Evolutionary conservation across 2,113 vertebrate genomes (phyloP).

Genomic region (Pituophis catenifer): DNA sequence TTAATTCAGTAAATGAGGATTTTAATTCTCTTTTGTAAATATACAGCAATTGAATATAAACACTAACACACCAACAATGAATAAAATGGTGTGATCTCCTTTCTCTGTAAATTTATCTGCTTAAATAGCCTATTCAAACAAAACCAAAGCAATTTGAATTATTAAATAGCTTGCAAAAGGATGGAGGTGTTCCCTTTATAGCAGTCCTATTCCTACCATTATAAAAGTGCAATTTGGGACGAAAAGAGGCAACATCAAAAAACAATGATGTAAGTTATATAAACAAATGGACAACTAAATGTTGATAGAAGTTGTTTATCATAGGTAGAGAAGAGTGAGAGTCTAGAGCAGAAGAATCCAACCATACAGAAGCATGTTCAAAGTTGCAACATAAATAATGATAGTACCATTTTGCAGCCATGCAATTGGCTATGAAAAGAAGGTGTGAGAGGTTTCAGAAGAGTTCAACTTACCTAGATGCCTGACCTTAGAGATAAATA

Average conservation of each 20-base stretch:
- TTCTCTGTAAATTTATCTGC: not conserved
- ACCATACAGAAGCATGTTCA: not conserved
- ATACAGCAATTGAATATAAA: not conserved
- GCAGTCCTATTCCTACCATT: not conserved
- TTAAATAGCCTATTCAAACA: not conserved
- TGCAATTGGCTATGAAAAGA: not conserved
- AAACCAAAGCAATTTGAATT: not conserved
- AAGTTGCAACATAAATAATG: not conserved
- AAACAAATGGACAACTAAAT: not conserved
- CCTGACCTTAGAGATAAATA: not conserved
- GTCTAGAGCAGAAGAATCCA: not conserved
- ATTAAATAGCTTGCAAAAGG: not conserved
- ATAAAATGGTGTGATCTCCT: not conserved
- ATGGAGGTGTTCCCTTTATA: not conserved
- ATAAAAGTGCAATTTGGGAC: not conserved
- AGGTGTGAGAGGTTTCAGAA: not conserved
- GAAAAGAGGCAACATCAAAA: not conserved
- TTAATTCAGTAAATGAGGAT: not conserved
- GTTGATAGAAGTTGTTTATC: not conserved
- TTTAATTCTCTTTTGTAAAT: not conserved
- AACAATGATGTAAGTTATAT: not conserved
- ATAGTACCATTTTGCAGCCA: not conserved
- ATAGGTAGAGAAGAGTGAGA: not conserved
- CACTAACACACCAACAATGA: not conserved
- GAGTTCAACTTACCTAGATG: not conserved